Conservation (phyloP, 2,797 vertebrate species). For the Parotocinclus haroldoi region DNA sequence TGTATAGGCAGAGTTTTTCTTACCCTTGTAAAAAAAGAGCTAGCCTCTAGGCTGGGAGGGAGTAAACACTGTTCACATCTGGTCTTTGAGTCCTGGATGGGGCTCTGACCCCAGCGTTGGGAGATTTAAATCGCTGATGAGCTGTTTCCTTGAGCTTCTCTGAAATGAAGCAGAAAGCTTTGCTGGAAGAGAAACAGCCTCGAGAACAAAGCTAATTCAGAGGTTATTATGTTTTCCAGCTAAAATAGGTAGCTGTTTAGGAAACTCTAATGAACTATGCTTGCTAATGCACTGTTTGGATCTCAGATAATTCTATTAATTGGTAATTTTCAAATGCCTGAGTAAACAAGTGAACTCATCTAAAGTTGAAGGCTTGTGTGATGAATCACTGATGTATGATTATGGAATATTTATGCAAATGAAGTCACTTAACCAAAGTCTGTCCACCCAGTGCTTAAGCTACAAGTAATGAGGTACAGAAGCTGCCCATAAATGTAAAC, state of each 20-base stretch:
- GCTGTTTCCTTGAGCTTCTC: slow-evolving; percentile 56
- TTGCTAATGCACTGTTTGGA: slow-evolving; percentile 30
- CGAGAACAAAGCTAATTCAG: slow-evolving; percentile 24
- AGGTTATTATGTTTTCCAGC: slow-evolving; percentile 32
- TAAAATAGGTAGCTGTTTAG: slow-evolving; percentile 30
- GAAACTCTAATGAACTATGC: slow-evolving; percentile 19
- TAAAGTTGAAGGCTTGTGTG: background rate
- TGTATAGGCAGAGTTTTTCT: background rate
- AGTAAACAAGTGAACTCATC: slow-evolving; percentile 29
- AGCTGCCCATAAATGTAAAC: slow-evolving; percentile 52
- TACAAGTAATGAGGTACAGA: slow-evolving; percentile 33
- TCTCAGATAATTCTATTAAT: slow-evolving; percentile 33
- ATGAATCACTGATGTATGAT: slow-evolving; percentile 6
- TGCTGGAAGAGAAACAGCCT: slow-evolving; percentile 24
- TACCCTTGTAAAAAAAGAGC: slow-evolving; percentile 60
- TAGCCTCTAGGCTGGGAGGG: slow-evolving; percentile 52
- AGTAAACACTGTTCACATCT: slow-evolving; percentile 64
- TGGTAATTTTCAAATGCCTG: slow-evolving; percentile 22
- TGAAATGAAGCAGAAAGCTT: slow-evolving; percentile 26
- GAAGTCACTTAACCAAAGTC: slow-evolving; percentile 27
- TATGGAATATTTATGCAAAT: slow-evolving; percentile 7
- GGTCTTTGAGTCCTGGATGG: slow-evolving; percentile 34
- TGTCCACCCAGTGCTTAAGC: slow-evolving; percentile 60
- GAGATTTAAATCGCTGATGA: slow-evolving; percentile 19
- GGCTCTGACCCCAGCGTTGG: slow-evolving; percentile 36